phyloP scores from a whole-genome alignment of 2,797 vertebrate species.

The Morelia viridis region DNA sequence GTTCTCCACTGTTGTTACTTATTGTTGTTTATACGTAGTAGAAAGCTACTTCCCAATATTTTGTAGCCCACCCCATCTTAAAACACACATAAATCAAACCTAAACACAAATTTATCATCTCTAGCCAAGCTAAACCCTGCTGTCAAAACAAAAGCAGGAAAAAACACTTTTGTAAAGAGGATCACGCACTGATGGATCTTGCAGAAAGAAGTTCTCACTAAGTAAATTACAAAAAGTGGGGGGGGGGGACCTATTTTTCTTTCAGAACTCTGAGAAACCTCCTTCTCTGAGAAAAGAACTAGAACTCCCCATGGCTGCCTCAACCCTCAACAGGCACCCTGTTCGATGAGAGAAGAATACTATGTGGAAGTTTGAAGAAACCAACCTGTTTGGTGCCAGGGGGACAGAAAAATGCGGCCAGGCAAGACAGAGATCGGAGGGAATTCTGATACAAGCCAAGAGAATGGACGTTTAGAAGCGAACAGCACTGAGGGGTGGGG shows the following conservation, averaged over 20 bases:
- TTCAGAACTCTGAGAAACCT: not conserved
- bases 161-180: not conserved
- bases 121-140: not conserved
- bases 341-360: not conserved
- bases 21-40: too few relatives aligned
- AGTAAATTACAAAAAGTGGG: not conserved
- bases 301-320: not conserved
- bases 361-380: not conserved
- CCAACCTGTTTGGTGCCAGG: fast-evolving
- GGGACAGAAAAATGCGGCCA: not conserved
- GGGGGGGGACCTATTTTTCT: not conserved
- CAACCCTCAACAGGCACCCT: not conserved
- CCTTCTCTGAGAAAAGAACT: not conserved
- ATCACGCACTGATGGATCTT: not conserved
- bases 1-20: too few relatives aligned
- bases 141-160: not conserved
- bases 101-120: not conserved
- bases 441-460: not conserved
- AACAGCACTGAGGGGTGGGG: not conserved
- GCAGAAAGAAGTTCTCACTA: not conserved
- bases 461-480: not conserved
- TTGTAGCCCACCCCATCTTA: not conserved
- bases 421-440: fast-evolving
- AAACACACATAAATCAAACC: not conserved
- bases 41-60: not conserved